Evolutionary conservation across 2,797 vertebrate species (phyloP).

Genomic region (Alosa sapidissima): DNA sequence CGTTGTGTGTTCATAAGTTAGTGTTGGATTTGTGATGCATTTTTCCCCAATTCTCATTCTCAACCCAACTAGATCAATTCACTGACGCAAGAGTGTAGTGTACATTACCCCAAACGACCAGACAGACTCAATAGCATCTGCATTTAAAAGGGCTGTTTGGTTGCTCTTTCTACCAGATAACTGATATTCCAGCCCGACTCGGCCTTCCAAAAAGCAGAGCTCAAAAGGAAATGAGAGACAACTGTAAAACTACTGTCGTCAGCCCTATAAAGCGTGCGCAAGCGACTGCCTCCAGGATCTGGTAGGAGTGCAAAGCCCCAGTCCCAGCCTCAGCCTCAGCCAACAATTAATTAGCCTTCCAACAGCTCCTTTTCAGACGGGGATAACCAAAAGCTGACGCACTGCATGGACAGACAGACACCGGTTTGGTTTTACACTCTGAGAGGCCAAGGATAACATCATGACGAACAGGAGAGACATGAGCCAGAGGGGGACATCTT

Average conservation of each 20-base stretch:
- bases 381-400: not conserved
- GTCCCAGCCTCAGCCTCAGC: not conserved
- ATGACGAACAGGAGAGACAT: not conserved
- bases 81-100: no score
- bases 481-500: not conserved
- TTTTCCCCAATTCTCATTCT: not conserved
- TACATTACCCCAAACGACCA: not conserved
- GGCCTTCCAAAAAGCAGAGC: not conserved
- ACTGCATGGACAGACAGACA: not conserved
- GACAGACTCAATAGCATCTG: not conserved
- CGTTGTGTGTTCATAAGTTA: not conserved
- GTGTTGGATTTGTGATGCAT: not conserved
- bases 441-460: not conserved
- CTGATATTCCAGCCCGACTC: not conserved
- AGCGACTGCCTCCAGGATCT: not conserved
- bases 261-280: not conserved
- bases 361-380: not conserved
- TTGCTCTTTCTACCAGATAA: not conserved
- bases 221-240: not conserved
- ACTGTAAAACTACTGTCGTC: not conserved
- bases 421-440: not conserved
- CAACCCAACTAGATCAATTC: not conserved
- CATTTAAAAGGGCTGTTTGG: not conserved
- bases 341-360: slow-evolving; percentile 2
- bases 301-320: not conserved